phyloP scores from a whole-genome alignment of 2,113 vertebrate genomes.

The Xenus cinereus region DNA sequence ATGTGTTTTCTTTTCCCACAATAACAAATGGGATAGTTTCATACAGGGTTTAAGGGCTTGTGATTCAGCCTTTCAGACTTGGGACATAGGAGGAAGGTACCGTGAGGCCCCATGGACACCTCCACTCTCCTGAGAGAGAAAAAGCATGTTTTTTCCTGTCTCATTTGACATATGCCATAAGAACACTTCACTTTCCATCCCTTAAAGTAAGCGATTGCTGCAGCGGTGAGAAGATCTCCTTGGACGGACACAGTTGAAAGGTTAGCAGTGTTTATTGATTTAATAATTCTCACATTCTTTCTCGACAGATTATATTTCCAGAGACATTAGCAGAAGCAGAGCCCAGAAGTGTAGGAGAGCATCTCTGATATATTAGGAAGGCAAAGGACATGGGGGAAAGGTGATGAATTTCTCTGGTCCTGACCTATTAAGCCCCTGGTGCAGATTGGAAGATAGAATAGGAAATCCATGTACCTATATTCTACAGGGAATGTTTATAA shows the following conservation, averaged over 20 bases:
- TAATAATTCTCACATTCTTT: conserved; percentile 59
- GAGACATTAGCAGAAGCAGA: conserved; percentile 23
- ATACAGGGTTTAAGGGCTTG: not conserved
- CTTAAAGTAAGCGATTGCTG: not conserved
- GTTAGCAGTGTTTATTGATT: conserved; percentile 64
- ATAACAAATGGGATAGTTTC: not conserved
- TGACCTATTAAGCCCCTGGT: not conserved
- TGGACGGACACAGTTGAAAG: conserved; percentile 38
- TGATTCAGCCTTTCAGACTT: not conserved
- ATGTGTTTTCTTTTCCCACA: not conserved
- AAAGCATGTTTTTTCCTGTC: not conserved
- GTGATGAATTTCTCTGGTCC: conserved; percentile 16
- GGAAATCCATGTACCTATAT: conserved; percentile 8
- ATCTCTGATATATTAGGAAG: not conserved
- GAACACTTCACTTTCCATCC: not conserved
- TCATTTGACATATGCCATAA: not conserved
- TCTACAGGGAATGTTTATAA: conserved; percentile 15
- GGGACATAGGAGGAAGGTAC: not conserved
- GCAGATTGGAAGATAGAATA: not conserved
- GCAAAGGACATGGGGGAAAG: not conserved
- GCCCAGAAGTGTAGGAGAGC: not conserved
- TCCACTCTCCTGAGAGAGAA: not conserved
- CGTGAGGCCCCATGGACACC: not conserved
- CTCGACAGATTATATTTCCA: conserved; percentile 50
- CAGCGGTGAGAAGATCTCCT: not conserved